These are phyloP conservation scores for Pelagia noctiluca DNA, from an alignment of 30 jellyfish, hydroid and myxozoan species.

Conservation along the genomic window DNA sequence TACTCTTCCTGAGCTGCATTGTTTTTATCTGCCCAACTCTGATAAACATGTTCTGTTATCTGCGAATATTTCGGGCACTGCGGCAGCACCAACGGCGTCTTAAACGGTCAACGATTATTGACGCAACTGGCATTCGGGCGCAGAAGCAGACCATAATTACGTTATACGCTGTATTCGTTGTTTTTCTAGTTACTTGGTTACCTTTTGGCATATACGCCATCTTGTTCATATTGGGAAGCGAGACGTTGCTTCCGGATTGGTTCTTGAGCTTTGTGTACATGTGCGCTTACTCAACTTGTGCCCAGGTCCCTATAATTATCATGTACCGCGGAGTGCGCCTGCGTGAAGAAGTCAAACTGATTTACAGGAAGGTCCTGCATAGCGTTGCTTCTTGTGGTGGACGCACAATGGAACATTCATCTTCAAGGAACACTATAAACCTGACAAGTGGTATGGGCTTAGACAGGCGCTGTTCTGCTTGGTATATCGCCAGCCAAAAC, in stretches of 20 bases:
- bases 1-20: constrained; percentile 42
- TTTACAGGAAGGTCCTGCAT: background rate
- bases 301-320: constrained; percentile 71
- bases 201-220: constrained; percentile 77
- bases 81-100: constrained; percentile 63
- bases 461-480: constrained; percentile 38
- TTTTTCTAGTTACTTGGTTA: constrained; percentile 76
- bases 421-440: background rate
- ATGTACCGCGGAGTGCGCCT: constrained; percentile 65
- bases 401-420: background rate
- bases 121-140: constrained; percentile 51
- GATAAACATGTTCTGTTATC: constrained; percentile 46
- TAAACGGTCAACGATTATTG: constrained; percentile 30
- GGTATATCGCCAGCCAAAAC: constrained; percentile 26
- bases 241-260: constrained; percentile 49
- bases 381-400: background rate
- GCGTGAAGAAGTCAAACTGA: constrained; percentile 14
- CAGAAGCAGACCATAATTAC: constrained; percentile 73
- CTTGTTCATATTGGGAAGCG: constrained; percentile 47
- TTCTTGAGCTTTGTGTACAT: constrained; percentile 65
- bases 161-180: constrained; percentile 50
- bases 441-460: constrained; percentile 8
- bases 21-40: constrained; percentile 68
- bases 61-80: constrained; percentile 55
- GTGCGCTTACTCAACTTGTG: constrained; percentile 70